Percentiles rank a stretch among this genome's conserved stretches.
These are phyloP conservation scores for Steinernema carpocapsae DNA, from an alignment of 2,888 invertebrate species.

Conservation along the genomic window DNA sequence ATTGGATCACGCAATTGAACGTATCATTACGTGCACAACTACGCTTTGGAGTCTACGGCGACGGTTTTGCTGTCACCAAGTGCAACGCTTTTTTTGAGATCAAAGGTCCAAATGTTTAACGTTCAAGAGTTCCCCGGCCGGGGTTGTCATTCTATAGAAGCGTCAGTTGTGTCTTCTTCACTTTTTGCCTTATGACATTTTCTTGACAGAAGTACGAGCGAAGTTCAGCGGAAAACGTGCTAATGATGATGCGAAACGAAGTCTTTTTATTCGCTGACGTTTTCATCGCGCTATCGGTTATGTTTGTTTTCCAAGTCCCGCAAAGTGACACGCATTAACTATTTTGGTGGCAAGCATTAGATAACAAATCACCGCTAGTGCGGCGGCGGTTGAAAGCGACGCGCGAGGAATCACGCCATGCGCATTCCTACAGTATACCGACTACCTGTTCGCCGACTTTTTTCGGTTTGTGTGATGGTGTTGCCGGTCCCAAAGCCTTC, in stretches of 20 bases:
- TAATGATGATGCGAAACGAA: too few species aligned
- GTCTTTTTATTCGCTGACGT: too few species aligned
- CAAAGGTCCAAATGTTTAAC: constrained; percentile 20
- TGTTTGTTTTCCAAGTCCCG: too few species aligned
- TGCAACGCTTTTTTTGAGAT: background rate
- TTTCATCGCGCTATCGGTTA: too few species aligned
- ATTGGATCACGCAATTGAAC: too few species aligned
- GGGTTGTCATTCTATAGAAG: background rate
- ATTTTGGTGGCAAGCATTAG: constrained; percentile 18
- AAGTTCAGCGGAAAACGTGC: too few species aligned
- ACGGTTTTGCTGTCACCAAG: too few species aligned
- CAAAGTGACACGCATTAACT: constrained; percentile 23
- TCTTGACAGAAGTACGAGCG: background rate
- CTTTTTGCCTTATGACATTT: background rate
- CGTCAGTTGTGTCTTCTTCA: background rate
- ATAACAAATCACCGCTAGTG: constrained; percentile 20
- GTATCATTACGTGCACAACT: too few species aligned
- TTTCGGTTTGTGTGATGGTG: too few species aligned
- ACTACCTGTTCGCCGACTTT: too few species aligned
- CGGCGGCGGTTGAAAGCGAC: constrained; percentile 15
- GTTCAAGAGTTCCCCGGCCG: background rate
- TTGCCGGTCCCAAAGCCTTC: too few species aligned
- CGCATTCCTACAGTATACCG: constrained; percentile 9
- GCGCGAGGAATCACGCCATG: constrained; percentile 27
- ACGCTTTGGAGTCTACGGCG: too few species aligned